These are phyloP conservation scores for Leptodirus hochenwartii DNA, from an alignment of 2,888 invertebrate genomes.

Conservation along the genomic window DNA sequence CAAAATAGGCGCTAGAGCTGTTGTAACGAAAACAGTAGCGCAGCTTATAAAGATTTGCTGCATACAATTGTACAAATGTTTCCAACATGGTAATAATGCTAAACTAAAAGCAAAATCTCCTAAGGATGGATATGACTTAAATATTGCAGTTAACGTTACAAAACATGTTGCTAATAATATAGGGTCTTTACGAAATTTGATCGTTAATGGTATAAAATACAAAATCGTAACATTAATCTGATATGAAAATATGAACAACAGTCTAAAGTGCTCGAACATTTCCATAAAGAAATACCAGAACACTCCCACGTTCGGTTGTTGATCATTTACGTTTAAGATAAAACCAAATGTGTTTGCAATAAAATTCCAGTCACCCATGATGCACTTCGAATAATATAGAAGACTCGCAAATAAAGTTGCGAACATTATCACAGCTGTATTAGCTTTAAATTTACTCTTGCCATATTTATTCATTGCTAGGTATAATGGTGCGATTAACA, in stretches of 20 bases:
- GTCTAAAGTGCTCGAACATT: constrained; percentile 97
- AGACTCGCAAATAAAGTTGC: constrained; percentile 22
- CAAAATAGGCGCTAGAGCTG: constrained; percentile 82
- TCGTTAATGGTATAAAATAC: constrained; percentile 74
- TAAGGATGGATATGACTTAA: constrained; percentile 92
- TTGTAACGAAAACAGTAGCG: constrained; percentile 77
- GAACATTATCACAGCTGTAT: constrained; percentile 17
- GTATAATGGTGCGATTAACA: constrained; percentile 66
- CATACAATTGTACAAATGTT: constrained; percentile 80
- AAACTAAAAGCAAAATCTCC: constrained; percentile 90
- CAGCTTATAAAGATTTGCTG: constrained; percentile 86
- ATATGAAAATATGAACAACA: constrained; percentile 89
- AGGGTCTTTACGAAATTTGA: constrained; percentile 63
- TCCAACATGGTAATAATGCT: constrained; percentile 80
- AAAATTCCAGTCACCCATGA: constrained; percentile 44
- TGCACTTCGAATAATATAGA: constrained; percentile 39
- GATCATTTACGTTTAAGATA: constrained; percentile 79
- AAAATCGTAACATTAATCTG: constrained; percentile 89
- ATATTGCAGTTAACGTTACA: constrained; percentile 69
- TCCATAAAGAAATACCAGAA: constrained; percentile 99
- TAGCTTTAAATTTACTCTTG: constrained; percentile 25
- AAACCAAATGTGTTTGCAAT: constrained; percentile 30
- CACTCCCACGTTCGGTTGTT: constrained; percentile 91
- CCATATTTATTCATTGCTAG: constrained; percentile 44
- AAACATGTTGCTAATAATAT: constrained; percentile 63